Evolutionary conservation across 2,113 vertebrate genomes (phyloP).

Genomic region (Cyprinodon tularosa): DNA sequence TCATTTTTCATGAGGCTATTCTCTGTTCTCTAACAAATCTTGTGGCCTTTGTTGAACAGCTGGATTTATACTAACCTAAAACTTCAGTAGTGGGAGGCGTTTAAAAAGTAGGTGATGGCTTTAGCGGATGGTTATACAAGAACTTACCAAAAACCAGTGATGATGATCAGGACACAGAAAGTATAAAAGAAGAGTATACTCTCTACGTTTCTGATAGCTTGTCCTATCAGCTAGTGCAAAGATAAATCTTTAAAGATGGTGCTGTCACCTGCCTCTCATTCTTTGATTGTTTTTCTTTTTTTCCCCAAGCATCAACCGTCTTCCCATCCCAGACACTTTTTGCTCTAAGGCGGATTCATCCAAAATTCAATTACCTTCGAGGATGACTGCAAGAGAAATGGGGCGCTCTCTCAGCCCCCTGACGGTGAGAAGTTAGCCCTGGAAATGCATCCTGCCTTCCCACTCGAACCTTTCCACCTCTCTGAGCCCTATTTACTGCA

Average conservation of each 20-base stretch:
- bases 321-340: constrained; percentile 37
- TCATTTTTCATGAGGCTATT: no score
- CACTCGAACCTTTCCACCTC: constrained; percentile 44
- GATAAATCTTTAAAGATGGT: constrained; percentile 52
- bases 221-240: constrained; percentile 48
- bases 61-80: no score
- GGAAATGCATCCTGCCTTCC: constrained; percentile 40
- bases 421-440: constrained; percentile 24
- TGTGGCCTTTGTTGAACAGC: no score
- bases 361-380: constrained; percentile 74
- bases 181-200: constrained; percentile 21
- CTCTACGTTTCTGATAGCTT: constrained; percentile 22
- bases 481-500: constrained; percentile 24
- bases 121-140: no score
- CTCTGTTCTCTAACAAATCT: no score
- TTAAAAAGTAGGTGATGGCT: no score
- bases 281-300: constrained; percentile 62
- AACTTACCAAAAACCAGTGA: no score
- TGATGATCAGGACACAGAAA: no score
- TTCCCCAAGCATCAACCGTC: constrained; percentile 40
- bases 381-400: constrained; percentile 61
- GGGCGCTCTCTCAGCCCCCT: constrained; percentile 47
- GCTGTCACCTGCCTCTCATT: constrained; percentile 62
- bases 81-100: no score
- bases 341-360: constrained; percentile 60